Percentiles rank a stretch among this genome's conserved stretches.
phyloP scores from a whole-genome alignment of 64 coral and sea anemone genomes.

The Catalaphyllia jardinei region DNA sequence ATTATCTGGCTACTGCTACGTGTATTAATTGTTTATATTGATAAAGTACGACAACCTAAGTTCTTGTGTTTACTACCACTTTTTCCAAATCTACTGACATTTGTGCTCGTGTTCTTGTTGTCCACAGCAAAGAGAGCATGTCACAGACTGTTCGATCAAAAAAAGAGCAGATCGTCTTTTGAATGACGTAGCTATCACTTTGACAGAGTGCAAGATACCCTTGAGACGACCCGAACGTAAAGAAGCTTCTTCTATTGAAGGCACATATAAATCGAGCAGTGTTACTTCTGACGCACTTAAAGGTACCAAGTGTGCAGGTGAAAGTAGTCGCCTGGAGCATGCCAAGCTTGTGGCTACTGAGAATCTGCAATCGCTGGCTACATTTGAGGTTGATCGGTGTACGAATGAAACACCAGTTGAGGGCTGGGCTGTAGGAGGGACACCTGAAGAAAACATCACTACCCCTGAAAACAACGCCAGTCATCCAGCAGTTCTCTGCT shows the following conservation, averaged over 20 bases:
- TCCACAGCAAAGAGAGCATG: neutral
- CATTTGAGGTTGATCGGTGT: neutral
- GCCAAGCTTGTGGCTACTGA: too few relatives aligned
- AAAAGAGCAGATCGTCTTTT: constrained; percentile 30
- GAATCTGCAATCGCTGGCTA: neutral
- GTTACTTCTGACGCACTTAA: neutral
- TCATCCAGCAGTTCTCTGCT: neutral
- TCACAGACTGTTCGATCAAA: neutral
- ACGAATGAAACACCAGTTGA: neutral
- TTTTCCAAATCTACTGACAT: neutral
- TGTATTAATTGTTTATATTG: too few relatives aligned
- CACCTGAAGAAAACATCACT: neutral
- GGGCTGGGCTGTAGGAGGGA: neutral
- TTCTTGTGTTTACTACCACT: too few relatives aligned
- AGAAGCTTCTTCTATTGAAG: too few relatives aligned
- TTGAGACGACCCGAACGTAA: neutral
- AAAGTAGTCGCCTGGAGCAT: neutral
- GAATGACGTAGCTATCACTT: neutral
- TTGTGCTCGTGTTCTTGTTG: neutral
- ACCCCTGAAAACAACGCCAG: neutral
- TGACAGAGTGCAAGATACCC: constrained; percentile 1
- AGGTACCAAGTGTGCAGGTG: neutral
- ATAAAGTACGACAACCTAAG: too few relatives aligned
- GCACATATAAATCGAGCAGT: neutral
- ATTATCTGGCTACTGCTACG: too few relatives aligned